These are phyloP conservation scores for Syngnathus acus DNA, from an alignment of 2,797 vertebrate genomes.

Conservation along the genomic window DNA sequence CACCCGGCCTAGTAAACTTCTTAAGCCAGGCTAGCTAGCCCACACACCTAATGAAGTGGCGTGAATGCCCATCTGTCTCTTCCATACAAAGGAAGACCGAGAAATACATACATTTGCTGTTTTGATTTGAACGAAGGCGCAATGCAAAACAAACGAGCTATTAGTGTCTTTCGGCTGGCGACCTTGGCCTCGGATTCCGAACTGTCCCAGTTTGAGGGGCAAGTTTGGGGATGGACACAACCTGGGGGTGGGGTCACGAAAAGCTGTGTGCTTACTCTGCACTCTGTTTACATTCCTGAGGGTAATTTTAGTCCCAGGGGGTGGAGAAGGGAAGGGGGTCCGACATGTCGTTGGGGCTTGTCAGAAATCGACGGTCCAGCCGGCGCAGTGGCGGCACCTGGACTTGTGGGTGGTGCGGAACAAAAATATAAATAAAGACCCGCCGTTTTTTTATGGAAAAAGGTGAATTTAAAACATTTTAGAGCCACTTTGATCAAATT, in stretches of 20 bases:
- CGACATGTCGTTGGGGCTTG: conserved; percentile 58
- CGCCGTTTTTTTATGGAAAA: neutral
- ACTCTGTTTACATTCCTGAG: conserved; percentile 75
- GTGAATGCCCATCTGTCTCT: conserved; percentile 51
- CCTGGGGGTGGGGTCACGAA: conserved; percentile 45
- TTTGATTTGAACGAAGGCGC: neutral
- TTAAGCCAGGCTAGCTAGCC: conserved; percentile 64
- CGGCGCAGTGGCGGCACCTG: conserved; percentile 53
- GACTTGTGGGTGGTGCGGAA: conserved; percentile 61
- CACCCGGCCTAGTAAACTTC: conserved; percentile 66
- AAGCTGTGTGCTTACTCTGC: conserved; percentile 66
- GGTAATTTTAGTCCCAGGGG: conserved; percentile 70
- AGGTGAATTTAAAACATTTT: neutral
- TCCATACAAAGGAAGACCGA: conserved; percentile 10
- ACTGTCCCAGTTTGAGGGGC: conserved; percentile 38
- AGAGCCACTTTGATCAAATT: neutral
- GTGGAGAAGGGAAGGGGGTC: conserved; percentile 38
- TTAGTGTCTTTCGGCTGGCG: conserved; percentile 19
- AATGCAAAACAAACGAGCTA: conserved; percentile 8
- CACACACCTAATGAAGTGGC: conserved; percentile 64
- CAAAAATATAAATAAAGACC: conserved; percentile 17
- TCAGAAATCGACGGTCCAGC: conserved; percentile 56
- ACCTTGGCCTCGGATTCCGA: conserved; percentile 45
- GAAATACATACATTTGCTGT: conserved; percentile 2
- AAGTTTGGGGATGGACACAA: conserved; percentile 29